phyloP scores from a whole-genome alignment of 2,797 vertebrate genomes.

The Chrysocyon brachyurus region DNA sequence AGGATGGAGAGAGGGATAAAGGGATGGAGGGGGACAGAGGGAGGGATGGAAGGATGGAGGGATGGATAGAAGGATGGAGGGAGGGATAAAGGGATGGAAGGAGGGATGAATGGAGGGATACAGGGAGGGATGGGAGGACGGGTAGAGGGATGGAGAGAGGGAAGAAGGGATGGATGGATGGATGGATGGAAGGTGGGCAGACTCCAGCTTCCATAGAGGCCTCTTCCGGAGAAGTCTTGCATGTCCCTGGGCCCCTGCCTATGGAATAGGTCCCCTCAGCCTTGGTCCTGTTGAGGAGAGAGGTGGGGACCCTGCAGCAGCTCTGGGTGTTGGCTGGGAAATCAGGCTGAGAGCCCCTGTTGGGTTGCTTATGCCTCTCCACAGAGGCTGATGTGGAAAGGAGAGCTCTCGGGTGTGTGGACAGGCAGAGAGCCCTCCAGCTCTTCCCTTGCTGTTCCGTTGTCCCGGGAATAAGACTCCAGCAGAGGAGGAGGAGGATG shows the following conservation, averaged over 20 bases:
- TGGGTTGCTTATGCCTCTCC: background rate
- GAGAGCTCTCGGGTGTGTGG: rapidly evolving
- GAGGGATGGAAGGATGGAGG: background rate
- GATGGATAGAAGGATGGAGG: background rate
- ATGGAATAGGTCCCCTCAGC: background rate
- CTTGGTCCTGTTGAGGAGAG: background rate
- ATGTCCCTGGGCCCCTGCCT: background rate
- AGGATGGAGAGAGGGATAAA: background rate
- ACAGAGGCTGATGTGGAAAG: background rate
- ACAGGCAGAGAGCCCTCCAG: background rate
- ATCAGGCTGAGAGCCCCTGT: background rate
- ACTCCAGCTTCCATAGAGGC: too few relatives aligned
- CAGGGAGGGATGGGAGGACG: too few relatives aligned
- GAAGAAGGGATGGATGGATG: background rate
- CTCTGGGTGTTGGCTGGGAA: background rate
- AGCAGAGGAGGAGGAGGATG: rapidly evolving
- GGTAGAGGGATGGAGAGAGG: background rate
- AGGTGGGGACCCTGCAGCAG: too few relatives aligned
- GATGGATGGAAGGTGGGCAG: background rate
- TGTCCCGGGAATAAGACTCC: rapidly evolving
- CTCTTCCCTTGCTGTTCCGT: background rate
- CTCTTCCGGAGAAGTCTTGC: background rate
- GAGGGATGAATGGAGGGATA: background rate
- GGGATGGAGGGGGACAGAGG: background rate
- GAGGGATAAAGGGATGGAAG: background rate